Base-by-base conservation (phyloP, 2,113 vertebrate genomes). In the Speoplatyrhinus poulsoni region DNA sequence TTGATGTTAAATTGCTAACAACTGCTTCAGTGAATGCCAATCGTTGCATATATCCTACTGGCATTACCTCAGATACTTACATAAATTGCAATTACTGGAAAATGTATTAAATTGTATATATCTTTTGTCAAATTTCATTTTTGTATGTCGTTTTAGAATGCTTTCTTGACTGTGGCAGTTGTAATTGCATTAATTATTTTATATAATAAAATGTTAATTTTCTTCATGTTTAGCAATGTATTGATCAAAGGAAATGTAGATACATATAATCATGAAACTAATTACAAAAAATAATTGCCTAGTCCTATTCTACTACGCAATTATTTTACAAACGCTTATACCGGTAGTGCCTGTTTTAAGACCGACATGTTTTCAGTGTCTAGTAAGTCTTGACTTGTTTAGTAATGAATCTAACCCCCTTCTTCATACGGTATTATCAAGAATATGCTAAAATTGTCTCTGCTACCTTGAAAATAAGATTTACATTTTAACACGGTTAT, bases 71-170 rank as follows among this genome's bases (percentile, higher is more conserved):
- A 76, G 54, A 63, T 65, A 59, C 75, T 70, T 67, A 57, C 77
- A 77, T 72, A 77, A 53, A 79, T 89, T 87, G 63, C 87, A 73
- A 88, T 79, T 69, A 87, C 80, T 82, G 82, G 82, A 77, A 88
- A 86, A 83, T 92, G 89, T 93, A 93, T 79, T 60, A 90, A 91
- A 89, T 91, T 93, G 91, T 92, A 89, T 83, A 90, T 89, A 26
- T 26, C 19, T 90, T 87, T 84, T 84, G 76, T 82, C 76, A 41
- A 16, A 82, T 82, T 79, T 85, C 79, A 72, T 82, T 85, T 89
- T 83, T 68, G 84, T 88, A 73, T 80, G 80, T 92, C 91, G 89
- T 83, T 86, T 79, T 89, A 88, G 86, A 73, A 86, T 60, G 65
- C 56, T 71, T 50, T 65, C 70, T 66, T 84, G 86, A 50, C 87